A percentile compares a stretch with the other conserved stretches of the same genome.
Evolutionary conservation across 2,888 invertebrate species (phyloP).

Genomic region (Xestoiulus laeticollis): DNA sequence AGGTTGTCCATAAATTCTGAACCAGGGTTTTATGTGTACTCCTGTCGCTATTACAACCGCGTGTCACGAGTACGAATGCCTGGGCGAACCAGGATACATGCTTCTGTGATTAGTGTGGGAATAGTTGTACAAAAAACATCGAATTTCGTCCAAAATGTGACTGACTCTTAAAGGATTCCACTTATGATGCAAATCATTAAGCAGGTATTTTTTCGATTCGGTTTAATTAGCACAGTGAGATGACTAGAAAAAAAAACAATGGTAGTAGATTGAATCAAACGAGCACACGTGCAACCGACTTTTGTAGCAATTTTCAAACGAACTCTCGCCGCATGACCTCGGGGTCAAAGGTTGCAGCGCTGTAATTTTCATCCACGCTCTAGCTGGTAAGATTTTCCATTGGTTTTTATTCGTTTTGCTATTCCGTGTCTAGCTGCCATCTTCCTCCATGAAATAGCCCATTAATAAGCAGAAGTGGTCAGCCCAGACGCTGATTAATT

Average conservation of each 20-base stretch:
- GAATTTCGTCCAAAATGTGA: not conserved
- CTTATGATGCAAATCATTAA: not conserved
- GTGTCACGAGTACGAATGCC: not conserved
- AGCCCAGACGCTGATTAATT: not conserved
- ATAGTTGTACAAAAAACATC: not conserved
- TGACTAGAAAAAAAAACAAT: too few relatives aligned
- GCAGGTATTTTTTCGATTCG: not conserved
- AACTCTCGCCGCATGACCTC: too few relatives aligned
- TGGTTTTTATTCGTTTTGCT: not conserved
- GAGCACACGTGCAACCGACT: too few relatives aligned
- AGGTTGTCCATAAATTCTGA: not conserved
- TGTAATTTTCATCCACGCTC: too few relatives aligned
- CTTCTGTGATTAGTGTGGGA: conserved; percentile 25
- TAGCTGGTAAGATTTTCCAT: not conserved
- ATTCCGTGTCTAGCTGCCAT: not conserved
- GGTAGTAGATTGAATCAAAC: too few relatives aligned
- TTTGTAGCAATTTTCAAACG: too few relatives aligned
- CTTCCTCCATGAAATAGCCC: not conserved
- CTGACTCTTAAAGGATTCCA: not conserved
- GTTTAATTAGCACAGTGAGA: not conserved
- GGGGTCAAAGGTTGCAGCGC: too few relatives aligned
- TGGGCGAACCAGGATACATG: not conserved
- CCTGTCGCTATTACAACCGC: not conserved
- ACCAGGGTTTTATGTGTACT: not conserved
- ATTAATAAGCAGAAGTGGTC: not conserved